Base-by-base conservation (phyloP, 2,797 vertebrate genomes). In the Sylvilagus floridanus region DNA sequence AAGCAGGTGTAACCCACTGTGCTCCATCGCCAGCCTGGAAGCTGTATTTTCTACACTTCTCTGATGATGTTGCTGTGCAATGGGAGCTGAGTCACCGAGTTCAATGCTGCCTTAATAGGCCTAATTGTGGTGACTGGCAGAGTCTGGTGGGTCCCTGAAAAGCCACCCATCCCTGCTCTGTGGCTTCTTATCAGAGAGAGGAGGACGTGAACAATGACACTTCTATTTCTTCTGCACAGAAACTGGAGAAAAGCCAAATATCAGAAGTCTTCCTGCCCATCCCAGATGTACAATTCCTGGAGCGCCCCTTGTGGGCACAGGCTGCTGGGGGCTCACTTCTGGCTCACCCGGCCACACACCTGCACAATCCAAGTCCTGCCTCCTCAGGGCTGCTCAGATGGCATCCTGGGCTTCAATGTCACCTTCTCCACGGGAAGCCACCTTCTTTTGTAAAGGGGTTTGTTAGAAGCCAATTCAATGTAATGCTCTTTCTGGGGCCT, bases 181-280 rank as follows among this genome's bases (percentile, higher is more conserved):
- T 30, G 68, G 30, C 50, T 21, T 78, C 62, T 68, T 16, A 37
- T 26, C 42, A 68, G 62, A 92, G 26, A 94, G 9, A 73, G 12
- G 42, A 68, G 17, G 35, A 86, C 81, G 42, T 8, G 30, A 68
- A 28, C 47, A 21, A 76, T 57, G 19, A 77, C 26, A 32, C 42
- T 71, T 82, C 22, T 21, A 26, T 28, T 35, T 77, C 69, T 84
- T 71, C 68, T 63, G 22, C 5, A 1, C 63, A 68, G 75, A 88
- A 87, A 47, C 32, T 82, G 82, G 73, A 94, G 37, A 87, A 77
- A 52, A 71, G 68, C 54, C 87, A 47, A 19, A 9, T 47, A 35
- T 69, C 24, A 7, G 11, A 62, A 47, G 28, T n/a, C 32, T 57
- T 22, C 66, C 57, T 86, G 66, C 62, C 72, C 65, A n/a, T 62